Base-by-base conservation (phyloP, 2,888 invertebrate species). In the Synergus itoensis region DNA sequence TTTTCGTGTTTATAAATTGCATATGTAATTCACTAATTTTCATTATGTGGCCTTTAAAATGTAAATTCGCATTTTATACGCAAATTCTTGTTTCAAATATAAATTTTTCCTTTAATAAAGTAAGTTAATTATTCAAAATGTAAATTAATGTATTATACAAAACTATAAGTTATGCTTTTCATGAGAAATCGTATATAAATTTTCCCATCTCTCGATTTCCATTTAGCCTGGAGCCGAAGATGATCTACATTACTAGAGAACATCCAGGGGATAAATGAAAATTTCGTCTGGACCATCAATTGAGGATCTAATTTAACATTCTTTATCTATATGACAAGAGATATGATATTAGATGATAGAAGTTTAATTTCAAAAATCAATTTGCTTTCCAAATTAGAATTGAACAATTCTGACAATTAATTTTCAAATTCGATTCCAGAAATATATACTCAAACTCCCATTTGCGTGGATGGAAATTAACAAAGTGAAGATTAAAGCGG, bases 251-350 rank as follows among this genome's bases (percentile, higher is more conserved):
- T 69, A 14, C 28, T 7, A 2, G 28, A 2, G 28, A 69, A 21
- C 16, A 69, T 48, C 28, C 11, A 36, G 11, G 28, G 40, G 48
- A 73, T 53, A 73, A 53, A 53, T 73, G 53, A 40, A 53, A 28
- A 73, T n/a, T 73, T 36, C 5, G n/a, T 53, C 5, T 67, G 45
- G 4, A 45, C 43, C 18, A 67, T 5, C 45, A n/a, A 67, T 9
- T 43, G 12, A 67, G 11, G 65, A 43, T 45, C 65, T 67, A 67
- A 67, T 67, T 67, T 43, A 43, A 67, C 43, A 18, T 67, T 67
- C n/a, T 67, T 43, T 11, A n/a, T 41, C n/a, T 11, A 65, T n/a
- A 14, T n/a, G 0, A n/a, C n/a, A n/a, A n/a, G n/a, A n/a, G n/a
- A n/a, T n/a, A n/a, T n/a, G n/a, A n/a, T n/a, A n/a, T n/a, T n/a